phyloP scores from a whole-genome alignment of 2,888 invertebrate species.

The Mesochorus sp. region DNA sequence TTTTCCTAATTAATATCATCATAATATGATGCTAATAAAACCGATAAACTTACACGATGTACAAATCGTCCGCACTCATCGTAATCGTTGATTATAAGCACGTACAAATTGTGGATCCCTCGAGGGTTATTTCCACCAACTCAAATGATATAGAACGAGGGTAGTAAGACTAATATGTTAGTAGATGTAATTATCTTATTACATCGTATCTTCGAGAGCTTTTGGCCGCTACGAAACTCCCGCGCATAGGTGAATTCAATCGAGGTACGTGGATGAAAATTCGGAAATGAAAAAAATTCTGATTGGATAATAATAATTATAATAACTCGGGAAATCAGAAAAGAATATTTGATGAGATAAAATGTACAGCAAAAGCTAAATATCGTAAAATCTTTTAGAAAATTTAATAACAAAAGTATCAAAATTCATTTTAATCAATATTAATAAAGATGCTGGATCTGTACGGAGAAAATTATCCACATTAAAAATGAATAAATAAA shows the following conservation, averaged over 20 bases:
- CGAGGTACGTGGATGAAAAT: background rate
- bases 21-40: too few relatives aligned
- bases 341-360: background rate
- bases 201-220: slow-evolving; percentile 14
- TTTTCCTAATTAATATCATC: too few relatives aligned
- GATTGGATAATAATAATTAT: background rate
- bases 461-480: background rate
- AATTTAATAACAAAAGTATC: background rate
- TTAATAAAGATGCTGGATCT: background rate
- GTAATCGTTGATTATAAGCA: slow-evolving; percentile 31
- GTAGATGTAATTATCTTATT: slow-evolving; percentile 40
- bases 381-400: background rate
- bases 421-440: background rate
- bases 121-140: slow-evolving; percentile 18
- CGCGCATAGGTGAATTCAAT: too few relatives aligned
- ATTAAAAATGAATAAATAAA: background rate
- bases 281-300: background rate
- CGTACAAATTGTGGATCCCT: slow-evolving; percentile 32
- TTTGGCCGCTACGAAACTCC: too few relatives aligned
- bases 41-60: too few relatives aligned
- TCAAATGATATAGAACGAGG: background rate
- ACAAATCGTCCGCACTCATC: slow-evolving; percentile 22
- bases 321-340: background rate
- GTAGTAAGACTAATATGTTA: slow-evolving; percentile 32
- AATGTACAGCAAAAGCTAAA: background rate